Base-by-base conservation (phyloP, 1,140 invertebrate species). In the Hydropsyche tenuis region DNA sequence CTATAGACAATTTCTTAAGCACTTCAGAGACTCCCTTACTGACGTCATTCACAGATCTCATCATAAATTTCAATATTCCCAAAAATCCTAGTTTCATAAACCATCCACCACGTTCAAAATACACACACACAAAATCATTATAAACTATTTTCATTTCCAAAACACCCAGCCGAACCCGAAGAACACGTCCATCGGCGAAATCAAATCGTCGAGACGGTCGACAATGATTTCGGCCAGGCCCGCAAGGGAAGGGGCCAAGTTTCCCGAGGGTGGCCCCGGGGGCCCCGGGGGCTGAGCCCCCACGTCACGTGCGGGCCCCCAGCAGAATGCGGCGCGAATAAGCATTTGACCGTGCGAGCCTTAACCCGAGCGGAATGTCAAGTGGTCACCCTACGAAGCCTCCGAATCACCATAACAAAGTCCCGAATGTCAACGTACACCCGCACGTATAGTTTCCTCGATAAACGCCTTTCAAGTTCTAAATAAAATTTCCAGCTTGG, bases 291-390 rank as follows among this genome's bases (percentile, higher is more conserved):
- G 63, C 45, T 45, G 23, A 23, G 62, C 30, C 72, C 20, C 64
- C 62, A 66, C 45, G 71, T 73, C 68, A 73, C 71, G 62, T 65
- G 1, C 45, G 20, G 14, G 18, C 6, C 42, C 71, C 71, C 62
- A 65, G 62, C 62, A 65, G 46, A 73, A 73, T 73, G 71, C 71
- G 45, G 71, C 71, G 60, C 71, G 71, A 73, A 73, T 73, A 73
- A 73, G 62, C 72, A 60, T 73, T 68, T 73, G 72, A 73, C 72
- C 72, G 72, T 73, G 64, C 64, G 64, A 69, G 72, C 72, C 64
- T 56, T 68, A 60, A 73, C 72, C 72, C 64, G 72, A 68, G 45
- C 64, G 20, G 72, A 73, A 73, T 73, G 63, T 73, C 72, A 73
- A 73, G 63, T 68, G 72, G 72, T 46, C 64, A 60, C 63, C 64